A percentile compares a stretch with the other conserved stretches of the same genome.
These are phyloP conservation scores for Scomber japonicus DNA, from an alignment of 2,113 vertebrate genomes.

Conservation along the genomic window DNA sequence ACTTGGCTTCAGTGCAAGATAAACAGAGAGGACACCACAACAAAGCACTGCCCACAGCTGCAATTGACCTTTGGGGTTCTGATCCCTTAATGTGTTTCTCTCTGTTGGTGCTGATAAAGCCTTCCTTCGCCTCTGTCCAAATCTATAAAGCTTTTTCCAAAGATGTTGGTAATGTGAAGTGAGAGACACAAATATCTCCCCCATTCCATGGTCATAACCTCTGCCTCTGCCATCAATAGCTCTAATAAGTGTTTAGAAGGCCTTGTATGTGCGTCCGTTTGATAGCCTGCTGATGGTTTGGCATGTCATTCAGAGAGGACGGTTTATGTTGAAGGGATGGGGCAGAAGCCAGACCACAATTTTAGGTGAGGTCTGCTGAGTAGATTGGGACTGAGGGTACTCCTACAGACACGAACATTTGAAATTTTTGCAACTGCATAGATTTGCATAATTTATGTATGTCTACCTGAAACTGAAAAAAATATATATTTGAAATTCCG, in stretches of 20 bases:
- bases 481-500: constrained; percentile 22
- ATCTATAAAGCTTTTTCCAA: constrained; percentile 74
- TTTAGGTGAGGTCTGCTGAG: neutral
- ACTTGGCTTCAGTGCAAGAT: constrained; percentile 51
- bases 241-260: constrained; percentile 71
- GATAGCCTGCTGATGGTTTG: constrained; percentile 47
- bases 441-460: constrained; percentile 50
- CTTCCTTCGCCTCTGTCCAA: constrained; percentile 66
- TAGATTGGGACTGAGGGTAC: neutral
- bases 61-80: constrained; percentile 81
- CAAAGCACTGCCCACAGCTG: constrained; percentile 74
- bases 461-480: constrained; percentile 25
- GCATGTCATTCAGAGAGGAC: constrained; percentile 36
- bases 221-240: constrained; percentile 60
- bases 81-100: constrained; percentile 80
- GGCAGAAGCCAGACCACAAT: constrained; percentile 3
- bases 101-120: constrained; percentile 79
- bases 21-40: constrained; percentile 66
- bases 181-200: constrained; percentile 69
- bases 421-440: constrained; percentile 27
- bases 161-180: constrained; percentile 64
- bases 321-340: constrained; percentile 15
- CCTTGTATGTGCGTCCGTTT: constrained; percentile 43
- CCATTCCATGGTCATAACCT: constrained; percentile 62
- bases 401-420: neutral